Percentiles rank a stretch among this genome's conserved stretches.
phyloP scores from a whole-genome alignment of 2,113 vertebrate genomes.

The Butastur rufipennis region DNA sequence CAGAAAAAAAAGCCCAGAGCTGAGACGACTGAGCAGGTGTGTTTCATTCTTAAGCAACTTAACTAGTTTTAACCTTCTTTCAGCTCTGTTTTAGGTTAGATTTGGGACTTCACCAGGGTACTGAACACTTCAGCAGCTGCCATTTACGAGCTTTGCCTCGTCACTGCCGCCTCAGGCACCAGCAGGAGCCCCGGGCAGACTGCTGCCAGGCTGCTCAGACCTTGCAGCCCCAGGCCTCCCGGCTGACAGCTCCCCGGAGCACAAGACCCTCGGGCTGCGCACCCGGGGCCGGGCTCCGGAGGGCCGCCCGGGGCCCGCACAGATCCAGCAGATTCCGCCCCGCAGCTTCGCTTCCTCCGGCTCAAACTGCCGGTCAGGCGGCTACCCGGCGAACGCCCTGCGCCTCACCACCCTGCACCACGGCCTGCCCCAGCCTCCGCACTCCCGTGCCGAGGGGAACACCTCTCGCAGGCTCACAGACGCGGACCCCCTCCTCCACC shows the following conservation, averaged over 20 bases:
- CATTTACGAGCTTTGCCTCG: background rate
- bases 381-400: fast-evolving
- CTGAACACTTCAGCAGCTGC: fast-evolving
- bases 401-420: background rate
- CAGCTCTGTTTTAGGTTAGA: no score
- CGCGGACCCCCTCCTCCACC: background rate
- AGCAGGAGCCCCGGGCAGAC: no score
- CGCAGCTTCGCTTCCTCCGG: background rate
- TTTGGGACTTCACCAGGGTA: background rate
- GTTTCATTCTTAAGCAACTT: background rate
- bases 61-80: background rate
- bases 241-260: background rate
- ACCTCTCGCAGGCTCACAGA: background rate
- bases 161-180: background rate
- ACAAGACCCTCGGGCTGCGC: no score
- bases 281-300: background rate
- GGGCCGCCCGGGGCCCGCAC: background rate
- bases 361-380: background rate
- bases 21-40: background rate
- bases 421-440: background rate
- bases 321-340: background rate
- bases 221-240: background rate
- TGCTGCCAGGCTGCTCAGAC: background rate
- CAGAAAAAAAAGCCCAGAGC: no score
- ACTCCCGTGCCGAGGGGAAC: fast-evolving